Evolutionary conservation across 1,140 invertebrate species (phyloP).

Genomic region (Psix sp.): DNA sequence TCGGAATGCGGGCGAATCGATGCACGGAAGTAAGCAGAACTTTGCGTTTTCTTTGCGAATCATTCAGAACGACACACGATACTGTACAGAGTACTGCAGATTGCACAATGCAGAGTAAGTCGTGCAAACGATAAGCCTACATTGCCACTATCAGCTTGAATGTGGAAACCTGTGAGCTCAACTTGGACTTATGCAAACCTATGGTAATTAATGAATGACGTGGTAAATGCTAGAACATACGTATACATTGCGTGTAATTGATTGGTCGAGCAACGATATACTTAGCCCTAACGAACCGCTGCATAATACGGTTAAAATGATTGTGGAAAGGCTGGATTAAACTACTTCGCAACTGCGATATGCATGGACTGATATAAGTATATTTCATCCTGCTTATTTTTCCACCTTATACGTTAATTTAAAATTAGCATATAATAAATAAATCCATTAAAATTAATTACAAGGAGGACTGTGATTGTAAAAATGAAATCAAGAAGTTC

Average conservation of each 20-base stretch:
- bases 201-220: conserved; percentile 27
- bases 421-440: no score
- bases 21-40: conserved; percentile 6
- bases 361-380: no score
- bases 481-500: no score
- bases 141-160: conserved; percentile 12
- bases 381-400: no score
- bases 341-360: no score
- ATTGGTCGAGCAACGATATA: conserved; percentile 14
- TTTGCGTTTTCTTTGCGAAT: conserved; percentile 8
- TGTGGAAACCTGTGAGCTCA: conserved; percentile 20
- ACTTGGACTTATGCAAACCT: conserved; percentile 38
- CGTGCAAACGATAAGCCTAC: conserved; percentile 28
- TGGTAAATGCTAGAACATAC: conserved; percentile 20
- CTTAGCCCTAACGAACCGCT: conserved; percentile 15
- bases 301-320: background rate
- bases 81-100: background rate
- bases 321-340: background rate
- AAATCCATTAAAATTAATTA: no score
- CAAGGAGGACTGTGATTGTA: no score
- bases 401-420: no score
- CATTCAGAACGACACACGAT: conserved; percentile 6
- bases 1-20: conserved; percentile 17
- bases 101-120: conserved; percentile 13
- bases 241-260: conserved; percentile 16